Conservation (phyloP, 1,140 invertebrate species). For the Phenacoccus solenopsis region DNA sequence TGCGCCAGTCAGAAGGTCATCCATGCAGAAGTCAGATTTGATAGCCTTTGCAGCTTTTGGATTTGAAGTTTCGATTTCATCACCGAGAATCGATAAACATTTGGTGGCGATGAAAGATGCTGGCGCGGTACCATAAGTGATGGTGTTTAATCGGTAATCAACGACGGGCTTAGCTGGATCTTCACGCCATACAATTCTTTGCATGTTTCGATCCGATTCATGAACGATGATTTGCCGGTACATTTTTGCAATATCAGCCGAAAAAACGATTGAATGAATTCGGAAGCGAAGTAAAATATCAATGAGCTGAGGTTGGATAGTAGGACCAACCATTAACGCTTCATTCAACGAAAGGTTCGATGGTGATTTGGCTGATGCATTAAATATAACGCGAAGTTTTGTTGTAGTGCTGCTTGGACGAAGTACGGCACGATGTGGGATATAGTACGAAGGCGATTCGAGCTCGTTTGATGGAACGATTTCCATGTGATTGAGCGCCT, state of each 20-base stretch:
- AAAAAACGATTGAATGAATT: conserved; percentile 27
- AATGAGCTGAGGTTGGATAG: conserved; percentile 29
- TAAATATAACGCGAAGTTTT: conserved; percentile 32
- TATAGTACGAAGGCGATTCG: neutral
- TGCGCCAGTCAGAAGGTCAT: conserved; percentile 29
- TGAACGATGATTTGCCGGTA: conserved; percentile 31
- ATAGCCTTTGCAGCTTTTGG: conserved; percentile 28
- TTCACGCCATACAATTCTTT: conserved; percentile 29
- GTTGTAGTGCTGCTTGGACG: conserved; percentile 18
- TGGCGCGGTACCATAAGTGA: conserved; percentile 32
- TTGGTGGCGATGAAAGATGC: conserved; percentile 31
- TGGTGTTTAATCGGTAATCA: conserved; percentile 30
- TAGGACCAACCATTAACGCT: conserved; percentile 24
- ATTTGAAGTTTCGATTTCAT: conserved; percentile 25
- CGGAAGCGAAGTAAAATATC: conserved; percentile 30
- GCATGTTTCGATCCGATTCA: conserved; percentile 27
- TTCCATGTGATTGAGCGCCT: conserved; percentile 11
- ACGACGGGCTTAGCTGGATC: conserved; percentile 23
- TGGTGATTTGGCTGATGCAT: conserved; percentile 27
- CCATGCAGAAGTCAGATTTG: conserved; percentile 34
- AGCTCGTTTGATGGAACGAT: conserved; percentile 26
- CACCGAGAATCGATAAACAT: conserved; percentile 29
- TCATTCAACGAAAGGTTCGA: conserved; percentile 31
- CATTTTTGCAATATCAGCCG: conserved; percentile 35
- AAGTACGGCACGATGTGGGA: conserved; percentile 22